Evolutionary conservation across 2,797 vertebrate genomes (phyloP).

Genomic region (Setipinna tenuifilis): DNA sequence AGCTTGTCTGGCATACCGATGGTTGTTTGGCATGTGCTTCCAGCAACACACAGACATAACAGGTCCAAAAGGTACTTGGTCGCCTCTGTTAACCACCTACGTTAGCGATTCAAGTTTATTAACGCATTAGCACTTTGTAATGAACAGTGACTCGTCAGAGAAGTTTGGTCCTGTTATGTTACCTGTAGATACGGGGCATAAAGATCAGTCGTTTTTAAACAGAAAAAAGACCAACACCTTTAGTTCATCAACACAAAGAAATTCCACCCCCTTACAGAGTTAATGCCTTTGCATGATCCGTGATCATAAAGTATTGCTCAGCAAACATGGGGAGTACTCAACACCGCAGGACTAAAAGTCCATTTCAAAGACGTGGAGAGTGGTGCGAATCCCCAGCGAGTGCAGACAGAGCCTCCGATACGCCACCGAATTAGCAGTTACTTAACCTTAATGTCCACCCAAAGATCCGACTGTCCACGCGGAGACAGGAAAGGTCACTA

Average conservation of each 20-base stretch:
- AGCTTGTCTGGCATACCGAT: constrained; percentile 5
- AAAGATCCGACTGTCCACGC: neutral
- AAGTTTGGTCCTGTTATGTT: neutral
- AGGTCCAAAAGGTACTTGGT: neutral
- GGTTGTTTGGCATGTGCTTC: neutral
- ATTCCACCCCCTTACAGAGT: neutral
- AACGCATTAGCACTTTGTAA: neutral
- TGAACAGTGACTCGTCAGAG: neutral
- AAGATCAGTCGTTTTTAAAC: neutral
- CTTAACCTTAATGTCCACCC: neutral
- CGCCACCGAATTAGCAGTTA: neutral
- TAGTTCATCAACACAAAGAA: neutral
- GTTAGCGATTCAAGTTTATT: neutral
- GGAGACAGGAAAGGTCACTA: constrained; percentile 19
- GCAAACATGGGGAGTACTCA: neutral
- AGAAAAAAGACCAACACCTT: neutral
- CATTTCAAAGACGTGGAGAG: neutral
- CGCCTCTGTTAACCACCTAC: too few species aligned
- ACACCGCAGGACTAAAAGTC: neutral
- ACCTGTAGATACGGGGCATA: neutral
- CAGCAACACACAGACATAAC: neutral
- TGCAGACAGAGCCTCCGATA: neutral
- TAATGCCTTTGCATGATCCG: neutral
- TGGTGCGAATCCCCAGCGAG: neutral
- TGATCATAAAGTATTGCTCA: neutral